These are phyloP conservation scores for Loxodonta africana DNA, from an alignment of 2,113 vertebrate species.

Conservation along the genomic window DNA sequence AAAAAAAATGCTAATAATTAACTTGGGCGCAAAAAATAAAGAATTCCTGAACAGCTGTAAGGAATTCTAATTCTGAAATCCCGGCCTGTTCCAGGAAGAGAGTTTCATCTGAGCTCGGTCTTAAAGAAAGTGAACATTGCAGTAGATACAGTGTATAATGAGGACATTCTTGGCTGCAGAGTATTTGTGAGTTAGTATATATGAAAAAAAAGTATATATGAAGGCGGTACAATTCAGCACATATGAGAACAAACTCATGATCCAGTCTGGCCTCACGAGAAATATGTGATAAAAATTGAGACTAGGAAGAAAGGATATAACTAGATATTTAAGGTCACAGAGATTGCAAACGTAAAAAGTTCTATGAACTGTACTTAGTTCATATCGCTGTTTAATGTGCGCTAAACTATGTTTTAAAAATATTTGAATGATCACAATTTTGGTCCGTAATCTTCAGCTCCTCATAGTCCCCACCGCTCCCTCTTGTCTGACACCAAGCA, in stretches of 20 bases:
- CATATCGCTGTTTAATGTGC: background rate
- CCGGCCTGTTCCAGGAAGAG: background rate
- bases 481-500: background rate
- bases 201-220: background rate
- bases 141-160: background rate
- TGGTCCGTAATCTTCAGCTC: background rate
- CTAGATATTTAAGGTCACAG: background rate
- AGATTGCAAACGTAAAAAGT: background rate
- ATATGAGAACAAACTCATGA: background rate
- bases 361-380: background rate
- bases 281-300: background rate
- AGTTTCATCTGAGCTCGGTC: background rate
- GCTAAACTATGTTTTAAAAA: background rate
- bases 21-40: background rate
- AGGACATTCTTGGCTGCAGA: background rate
- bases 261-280: background rate
- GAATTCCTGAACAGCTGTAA: background rate
- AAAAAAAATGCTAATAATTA: background rate
- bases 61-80: constrained; percentile 3
- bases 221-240: background rate
- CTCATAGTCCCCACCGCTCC: background rate
- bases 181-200: background rate
- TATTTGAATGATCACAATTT: background rate
- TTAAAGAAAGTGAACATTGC: background rate
- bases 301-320: background rate